These are phyloP conservation scores for Cyclophora albipunctata DNA, from an alignment of 2,888 invertebrate genomes.

Conservation along the genomic window DNA sequence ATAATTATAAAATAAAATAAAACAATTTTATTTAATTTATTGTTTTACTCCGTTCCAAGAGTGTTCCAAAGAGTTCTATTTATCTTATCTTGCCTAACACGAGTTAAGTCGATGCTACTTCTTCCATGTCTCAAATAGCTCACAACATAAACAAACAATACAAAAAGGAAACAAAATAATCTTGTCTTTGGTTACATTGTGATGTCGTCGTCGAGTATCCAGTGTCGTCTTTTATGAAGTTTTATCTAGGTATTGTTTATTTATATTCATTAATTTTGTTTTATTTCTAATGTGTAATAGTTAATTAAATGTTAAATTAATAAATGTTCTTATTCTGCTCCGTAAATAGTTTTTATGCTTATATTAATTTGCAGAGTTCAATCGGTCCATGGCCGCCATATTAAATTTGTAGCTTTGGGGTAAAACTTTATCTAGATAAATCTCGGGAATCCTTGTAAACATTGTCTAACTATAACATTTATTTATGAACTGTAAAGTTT, in stretches of 20 bases:
- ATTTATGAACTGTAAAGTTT: too few relatives aligned
- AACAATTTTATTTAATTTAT: too few relatives aligned
- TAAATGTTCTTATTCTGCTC: background rate
- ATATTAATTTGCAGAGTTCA: conserved; percentile 1
- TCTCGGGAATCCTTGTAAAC: conserved; percentile 37
- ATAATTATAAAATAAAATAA: too few relatives aligned
- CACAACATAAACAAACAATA: background rate
- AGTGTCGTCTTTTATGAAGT: conserved; percentile 72
- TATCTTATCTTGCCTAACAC: too few relatives aligned
- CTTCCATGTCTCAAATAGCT: too few relatives aligned
- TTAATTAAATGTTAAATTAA: background rate
- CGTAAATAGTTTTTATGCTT: too few relatives aligned
- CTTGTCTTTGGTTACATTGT: conserved; percentile 36
- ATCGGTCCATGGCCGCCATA: conserved; percentile 55
- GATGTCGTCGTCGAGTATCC: conserved; percentile 72
- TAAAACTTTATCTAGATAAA: conserved; percentile 46
- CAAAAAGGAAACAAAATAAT: conserved; percentile 1
- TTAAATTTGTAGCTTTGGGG: conserved; percentile 48
- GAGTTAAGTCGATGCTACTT: too few relatives aligned
- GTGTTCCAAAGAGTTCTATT: too few relatives aligned
- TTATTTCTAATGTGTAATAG: background rate
- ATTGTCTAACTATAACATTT: background rate
- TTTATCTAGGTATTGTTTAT: conserved; percentile 62
- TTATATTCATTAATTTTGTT: conserved; percentile 6
- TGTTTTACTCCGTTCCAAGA: too few relatives aligned